Evolutionary conservation across 1,140 invertebrate genomes (phyloP), one percentile per base, ranked within the genome.

Genomic region (Bombus waltoni): DNA sequence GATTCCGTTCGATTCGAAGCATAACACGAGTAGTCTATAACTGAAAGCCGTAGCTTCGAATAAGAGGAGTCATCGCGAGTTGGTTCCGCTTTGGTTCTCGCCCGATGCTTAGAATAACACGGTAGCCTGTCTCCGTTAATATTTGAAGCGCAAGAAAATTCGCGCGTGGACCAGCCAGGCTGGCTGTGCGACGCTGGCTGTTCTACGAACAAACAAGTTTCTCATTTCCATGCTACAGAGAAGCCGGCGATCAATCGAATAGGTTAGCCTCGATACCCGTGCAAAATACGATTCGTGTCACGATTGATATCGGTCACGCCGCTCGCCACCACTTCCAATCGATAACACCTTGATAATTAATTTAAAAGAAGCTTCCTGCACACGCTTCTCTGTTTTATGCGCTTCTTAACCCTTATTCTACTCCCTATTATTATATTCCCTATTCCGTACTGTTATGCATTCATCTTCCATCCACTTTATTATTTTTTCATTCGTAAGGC

Each of bases 401-500:
- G 22, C 44, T 81, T 42, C 74, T 87, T 87, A 89, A 81, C 79
- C 78, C 40, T 79, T 73, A 44, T 5, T n/a, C n/a, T n/a, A n/a
- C n/a, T n/a, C n/a, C n/a, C n/a, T n/a, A n/a, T n/a, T n/a, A n/a
- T n/a, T n/a, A n/a, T n/a, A n/a, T n/a, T n/a, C 5, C 65, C 25
- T 35, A 47, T 71, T 87, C 83, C 84, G 47, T 53, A 22, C 22
- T 53, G 89, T 87, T 77, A 89, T 88, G 85, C 87, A 88, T 92
- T 92, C 87, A 90, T 83, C 65, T 87, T 88, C 89, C 90, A 89
- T 91, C 88, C 87, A 88, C 91, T 89, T 92, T 92, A 93, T 93
- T 92, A 93, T 92, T 92, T 92, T 92, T 92, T 93, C 92, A 93
- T 79, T 78, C 86, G 77, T 53, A 70, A 83, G 81, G 68, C 62